Percentiles rank a stretch among this genome's conserved stretches.
Conservation (phyloP, 2,113 vertebrate genomes). For the Trogon melanurus region DNA sequence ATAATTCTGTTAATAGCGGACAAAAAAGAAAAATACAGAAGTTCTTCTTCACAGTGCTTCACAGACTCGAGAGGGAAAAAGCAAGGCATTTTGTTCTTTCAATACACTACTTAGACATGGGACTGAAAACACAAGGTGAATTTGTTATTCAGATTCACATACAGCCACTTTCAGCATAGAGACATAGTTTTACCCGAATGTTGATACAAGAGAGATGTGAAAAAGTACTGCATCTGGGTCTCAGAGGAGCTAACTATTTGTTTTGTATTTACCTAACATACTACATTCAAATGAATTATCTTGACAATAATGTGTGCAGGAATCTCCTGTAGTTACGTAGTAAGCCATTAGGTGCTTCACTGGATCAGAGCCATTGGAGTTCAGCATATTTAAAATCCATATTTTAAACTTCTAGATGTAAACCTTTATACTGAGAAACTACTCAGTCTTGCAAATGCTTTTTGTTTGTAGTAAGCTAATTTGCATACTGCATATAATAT, state of each 20-base stretch:
- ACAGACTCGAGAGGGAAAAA: neutral
- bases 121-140: neutral
- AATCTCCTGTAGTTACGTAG: neutral
- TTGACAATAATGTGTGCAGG: neutral
- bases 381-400: neutral
- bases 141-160: neutral
- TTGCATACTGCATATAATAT: neutral
- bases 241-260: neutral
- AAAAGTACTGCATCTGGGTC: neutral
- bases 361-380: neutral
- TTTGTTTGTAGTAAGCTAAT: neutral
- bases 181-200: neutral
- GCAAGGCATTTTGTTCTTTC: neutral
- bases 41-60: neutral
- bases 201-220: neutral
- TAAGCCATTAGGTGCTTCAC: neutral
- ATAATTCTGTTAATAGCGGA: neutral
- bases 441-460: neutral
- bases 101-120: neutral
- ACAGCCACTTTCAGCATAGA: neutral
- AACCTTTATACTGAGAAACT: neutral
- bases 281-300: neutral
- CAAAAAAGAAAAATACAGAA: neutral
- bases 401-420: neutral
- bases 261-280: neutral